Base-by-base conservation (phyloP, 2,113 vertebrate genomes). In the Tachuris rubrigastra region DNA sequence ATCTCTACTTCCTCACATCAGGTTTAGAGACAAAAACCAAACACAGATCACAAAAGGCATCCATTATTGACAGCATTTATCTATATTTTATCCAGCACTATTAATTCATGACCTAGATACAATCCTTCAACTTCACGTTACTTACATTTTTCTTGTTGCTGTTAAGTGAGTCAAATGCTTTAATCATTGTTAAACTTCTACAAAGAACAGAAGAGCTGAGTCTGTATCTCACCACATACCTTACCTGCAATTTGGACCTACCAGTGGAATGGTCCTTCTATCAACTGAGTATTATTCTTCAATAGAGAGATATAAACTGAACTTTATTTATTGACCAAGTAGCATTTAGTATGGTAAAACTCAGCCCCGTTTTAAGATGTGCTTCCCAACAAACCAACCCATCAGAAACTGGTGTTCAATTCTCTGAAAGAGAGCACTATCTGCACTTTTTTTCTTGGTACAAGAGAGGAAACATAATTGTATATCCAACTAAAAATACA, bases 371-470 rank as follows among this genome's bases (percentile, higher is more conserved):
- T 90, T 77, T 74, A 81, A 93, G n/a, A 81, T 52, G 35, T 9
- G 16, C 66, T 75, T 92, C 88, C 68, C 74, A 86, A 78, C 62
- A 94, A 90, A 74, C 30, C 23, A 86, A 79, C n/a, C 47, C 49
- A 72, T 41, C 59, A 52, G 88, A 60, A 86, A 93, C 68, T 14
- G 60, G 42, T 96, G 96, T 91, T 93, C 91, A 89, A 11, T 74
- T 96, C 87, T 91, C 96, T 87, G 94, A 92, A 95, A 96, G 46
- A 82, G 75, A 92, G 66, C 55, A 95, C 97, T 92, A 89, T 92
- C 96, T 97, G 65, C 50, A 44, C 25, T 97, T 86, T 84, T 81
- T 24, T 42, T 81, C 76, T 91, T 84, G 39, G n/a, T 80, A 77
- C 39, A 66, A 75, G 39, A 86, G 60, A 80, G 69, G 79, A 92